Conservation (phyloP, 2,797 vertebrate genomes). For the Cynopterus sphinx region DNA sequence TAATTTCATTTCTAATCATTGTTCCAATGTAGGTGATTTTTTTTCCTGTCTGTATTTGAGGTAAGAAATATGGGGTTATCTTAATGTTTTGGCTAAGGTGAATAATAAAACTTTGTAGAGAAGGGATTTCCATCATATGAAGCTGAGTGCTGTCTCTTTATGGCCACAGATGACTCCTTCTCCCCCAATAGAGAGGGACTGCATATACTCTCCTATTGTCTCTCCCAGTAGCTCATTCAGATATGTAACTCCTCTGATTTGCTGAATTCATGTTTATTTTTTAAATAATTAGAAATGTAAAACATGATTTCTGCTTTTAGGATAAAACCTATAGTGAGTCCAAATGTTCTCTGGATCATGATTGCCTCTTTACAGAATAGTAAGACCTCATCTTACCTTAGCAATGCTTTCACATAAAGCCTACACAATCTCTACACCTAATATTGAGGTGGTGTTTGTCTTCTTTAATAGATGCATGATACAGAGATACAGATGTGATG, state of each 20-base stretch:
- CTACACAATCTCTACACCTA: too few relatives aligned
- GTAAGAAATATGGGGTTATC: not conserved
- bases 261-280: not conserved
- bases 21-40: not conserved
- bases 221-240: not conserved
- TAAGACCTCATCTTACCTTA: not conserved
- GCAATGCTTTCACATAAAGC: not conserved
- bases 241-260: not conserved
- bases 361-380: not conserved
- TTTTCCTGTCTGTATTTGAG: not conserved
- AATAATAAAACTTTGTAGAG: not conserved
- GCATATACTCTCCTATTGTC: not conserved
- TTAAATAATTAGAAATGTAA: not conserved
- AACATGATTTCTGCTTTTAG: not conserved
- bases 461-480: not conserved
- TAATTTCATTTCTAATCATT: not conserved
- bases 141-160: not conserved
- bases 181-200: not conserved
- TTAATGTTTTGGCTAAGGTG: not conserved
- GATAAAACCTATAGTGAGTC: not conserved
- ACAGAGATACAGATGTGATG: not conserved
- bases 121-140: not conserved
- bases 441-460: not conserved
- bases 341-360: not conserved
- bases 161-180: rapidly evolving